Evolutionary conservation across 2,113 vertebrate species (phyloP).

Genomic region (Potamarius usumacintae): DNA sequence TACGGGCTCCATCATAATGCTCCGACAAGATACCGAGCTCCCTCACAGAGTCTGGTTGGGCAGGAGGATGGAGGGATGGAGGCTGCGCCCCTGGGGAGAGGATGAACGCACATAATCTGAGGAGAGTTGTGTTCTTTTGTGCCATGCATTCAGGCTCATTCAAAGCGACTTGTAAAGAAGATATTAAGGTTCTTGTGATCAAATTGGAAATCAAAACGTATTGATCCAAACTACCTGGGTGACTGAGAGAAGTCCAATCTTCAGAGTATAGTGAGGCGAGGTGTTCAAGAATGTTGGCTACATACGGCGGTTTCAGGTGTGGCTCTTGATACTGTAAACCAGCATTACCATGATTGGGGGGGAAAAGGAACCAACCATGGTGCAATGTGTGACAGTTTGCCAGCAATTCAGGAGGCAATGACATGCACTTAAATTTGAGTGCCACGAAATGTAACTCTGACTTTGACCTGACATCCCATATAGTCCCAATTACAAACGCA

Average conservation of each 20-base stretch:
- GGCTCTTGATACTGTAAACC: constrained; percentile 8
- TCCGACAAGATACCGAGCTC: constrained; percentile 36
- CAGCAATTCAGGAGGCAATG: constrained; percentile 1
- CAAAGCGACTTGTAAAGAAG: constrained; percentile 41
- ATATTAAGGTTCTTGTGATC: neutral
- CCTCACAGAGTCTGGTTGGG: constrained; percentile 44
- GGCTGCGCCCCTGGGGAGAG: constrained; percentile 12
- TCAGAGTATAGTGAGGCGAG: neutral
- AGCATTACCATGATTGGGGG: constrained; percentile 1
- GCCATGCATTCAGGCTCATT: constrained; percentile 38
- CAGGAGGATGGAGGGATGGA: constrained; percentile 27
- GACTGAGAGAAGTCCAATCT: neutral
- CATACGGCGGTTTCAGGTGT: neutral
- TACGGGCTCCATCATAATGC: constrained; percentile 49
- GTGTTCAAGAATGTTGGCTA: constrained; percentile 5
- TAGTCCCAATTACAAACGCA: neutral
- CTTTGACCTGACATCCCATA: constrained; percentile 16
- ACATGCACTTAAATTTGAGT: constrained; percentile 13
- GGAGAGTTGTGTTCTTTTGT: constrained; percentile 32
- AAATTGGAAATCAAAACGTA: constrained; percentile 17
- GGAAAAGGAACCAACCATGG: neutral
- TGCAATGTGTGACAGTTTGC: neutral
- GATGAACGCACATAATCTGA: constrained; percentile 29
- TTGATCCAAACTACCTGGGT: constrained; percentile 20
- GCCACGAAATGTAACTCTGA: constrained; percentile 14